Evolutionary conservation across 2,113 vertebrate species (phyloP), one percentile per base, ranked within the genome.

Genomic region (Protomyctophum bolini): DNA sequence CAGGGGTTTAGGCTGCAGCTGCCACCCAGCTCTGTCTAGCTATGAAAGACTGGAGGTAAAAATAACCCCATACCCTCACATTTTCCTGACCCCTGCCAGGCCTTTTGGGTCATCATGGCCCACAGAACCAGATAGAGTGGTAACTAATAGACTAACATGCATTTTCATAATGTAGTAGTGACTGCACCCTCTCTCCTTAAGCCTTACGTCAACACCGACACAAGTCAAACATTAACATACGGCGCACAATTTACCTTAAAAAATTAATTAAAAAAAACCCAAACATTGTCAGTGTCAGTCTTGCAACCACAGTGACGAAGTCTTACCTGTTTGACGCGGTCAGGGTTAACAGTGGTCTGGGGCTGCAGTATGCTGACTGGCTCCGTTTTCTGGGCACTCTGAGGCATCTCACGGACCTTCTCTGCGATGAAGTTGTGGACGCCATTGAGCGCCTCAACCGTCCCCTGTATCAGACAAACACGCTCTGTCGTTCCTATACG

Each of bases 321-420:
- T 91, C 95, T 93, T 92, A 99, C 97, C 97, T 99, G 98, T 94
- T 99, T 99, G 93, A 99, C 97, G 64, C 97, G 97, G 84, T 99
- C 98, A 33, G 98, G 98, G 83, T 99, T 99, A 83, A 99, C 98
- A 41, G 98, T 99, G 88, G 98, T 99, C 93, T 99, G 98, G 68
- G 98, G 98, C 86, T 99, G 98, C 76, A 99, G 93, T 83, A 99
- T 98, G 94, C 97, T 99, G 94, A 99, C 98, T 33, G 98, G 97
- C 73, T 99, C 98, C 21, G 96, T 96, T 94, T 99, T 99, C 91
- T 97, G 97, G 90, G 97, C 95, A 73, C 97, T 99, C 91, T 98
- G 97, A 83, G 98, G 98, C 98, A 99, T 99, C 94, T 99, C 98
- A 10, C 98, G 96, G 84, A 99, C 98, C 91, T 99, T 99, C 93